phyloP scores from a whole-genome alignment of 1,140 invertebrate species.

The Antheraea mylitta region DNA sequence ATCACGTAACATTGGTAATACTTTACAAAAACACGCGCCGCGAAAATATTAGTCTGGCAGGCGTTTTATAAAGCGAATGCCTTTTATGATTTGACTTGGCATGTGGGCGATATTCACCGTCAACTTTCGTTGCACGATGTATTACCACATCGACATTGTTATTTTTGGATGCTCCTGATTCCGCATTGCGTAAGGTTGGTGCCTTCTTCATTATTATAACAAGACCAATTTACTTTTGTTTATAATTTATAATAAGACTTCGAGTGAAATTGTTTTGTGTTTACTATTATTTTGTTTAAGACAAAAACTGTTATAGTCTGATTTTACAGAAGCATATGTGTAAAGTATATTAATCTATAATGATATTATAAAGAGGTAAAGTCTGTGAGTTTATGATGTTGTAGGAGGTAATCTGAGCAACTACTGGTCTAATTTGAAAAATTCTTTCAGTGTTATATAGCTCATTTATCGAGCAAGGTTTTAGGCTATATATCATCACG shows the following conservation, averaged over 20 bases:
- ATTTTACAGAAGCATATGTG: too few species aligned
- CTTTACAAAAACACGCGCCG: not conserved
- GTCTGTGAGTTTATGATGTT: too few species aligned
- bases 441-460: too few species aligned
- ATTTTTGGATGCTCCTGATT: constrained; percentile 12
- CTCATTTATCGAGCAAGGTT: too few species aligned
- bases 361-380: too few species aligned
- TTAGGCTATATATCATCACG: too few species aligned
- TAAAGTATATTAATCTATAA: too few species aligned
- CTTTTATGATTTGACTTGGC: constrained; percentile 2
- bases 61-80: constrained; percentile 20
- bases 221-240: not conserved
- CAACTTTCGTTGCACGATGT: constrained; percentile 5
- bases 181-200: constrained; percentile 1
- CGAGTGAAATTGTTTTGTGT: not conserved
- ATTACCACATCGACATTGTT: constrained; percentile 13
- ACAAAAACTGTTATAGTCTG: too few species aligned
- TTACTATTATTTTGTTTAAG: too few species aligned
- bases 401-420: too few species aligned
- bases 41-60: constrained; percentile 32
- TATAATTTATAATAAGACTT: not conserved
- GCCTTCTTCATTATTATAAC: not conserved
- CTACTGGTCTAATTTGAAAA: too few species aligned
- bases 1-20: too few species aligned
- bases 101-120: constrained; percentile 18